phyloP scores from a whole-genome alignment of 2,797 vertebrate species.

The Lophotriccus pileatus region DNA sequence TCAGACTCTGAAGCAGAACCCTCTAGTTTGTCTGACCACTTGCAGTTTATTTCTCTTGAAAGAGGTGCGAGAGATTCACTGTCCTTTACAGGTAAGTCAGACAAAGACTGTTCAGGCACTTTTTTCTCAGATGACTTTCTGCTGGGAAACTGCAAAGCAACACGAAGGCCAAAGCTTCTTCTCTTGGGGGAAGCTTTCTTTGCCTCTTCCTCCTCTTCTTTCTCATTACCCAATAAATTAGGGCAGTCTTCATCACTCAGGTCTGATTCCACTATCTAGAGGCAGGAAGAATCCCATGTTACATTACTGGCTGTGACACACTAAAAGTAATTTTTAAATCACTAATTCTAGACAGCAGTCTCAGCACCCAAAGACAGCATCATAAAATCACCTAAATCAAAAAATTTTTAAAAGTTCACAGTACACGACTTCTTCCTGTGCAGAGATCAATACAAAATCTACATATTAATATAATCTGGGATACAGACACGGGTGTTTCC shows the following conservation, averaged over 20 bases:
- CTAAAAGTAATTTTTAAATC: not conserved
- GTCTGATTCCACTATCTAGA: conserved; percentile 72
- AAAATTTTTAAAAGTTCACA: not conserved
- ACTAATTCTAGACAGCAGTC: not conserved
- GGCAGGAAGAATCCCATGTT: not conserved
- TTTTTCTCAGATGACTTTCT: conserved; percentile 74
- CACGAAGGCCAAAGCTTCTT: conserved; percentile 82
- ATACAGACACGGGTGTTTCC: not conserved
- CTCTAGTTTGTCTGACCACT: not conserved
- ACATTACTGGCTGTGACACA: not conserved
- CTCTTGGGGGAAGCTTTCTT: conserved; percentile 70
- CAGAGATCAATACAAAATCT: not conserved
- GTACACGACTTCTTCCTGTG: not conserved
- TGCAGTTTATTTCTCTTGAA: conserved; percentile 45
- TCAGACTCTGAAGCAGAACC: conserved; percentile 68
- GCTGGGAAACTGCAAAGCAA: conserved; percentile 90
- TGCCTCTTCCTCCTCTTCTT: conserved; percentile 76
- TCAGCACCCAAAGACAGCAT: not conserved
- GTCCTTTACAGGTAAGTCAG: conserved; percentile 42
- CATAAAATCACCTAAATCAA: not conserved
- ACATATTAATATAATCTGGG: not conserved
- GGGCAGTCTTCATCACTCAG: conserved; percentile 70
- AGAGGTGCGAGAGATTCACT: conserved; percentile 10
- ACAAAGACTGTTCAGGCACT: conserved; percentile 32
- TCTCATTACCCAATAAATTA: conserved; percentile 74